These are phyloP conservation scores for Papilio aristodemus DNA, from an alignment of 1,140 invertebrate genomes.

Conservation along the genomic window DNA sequence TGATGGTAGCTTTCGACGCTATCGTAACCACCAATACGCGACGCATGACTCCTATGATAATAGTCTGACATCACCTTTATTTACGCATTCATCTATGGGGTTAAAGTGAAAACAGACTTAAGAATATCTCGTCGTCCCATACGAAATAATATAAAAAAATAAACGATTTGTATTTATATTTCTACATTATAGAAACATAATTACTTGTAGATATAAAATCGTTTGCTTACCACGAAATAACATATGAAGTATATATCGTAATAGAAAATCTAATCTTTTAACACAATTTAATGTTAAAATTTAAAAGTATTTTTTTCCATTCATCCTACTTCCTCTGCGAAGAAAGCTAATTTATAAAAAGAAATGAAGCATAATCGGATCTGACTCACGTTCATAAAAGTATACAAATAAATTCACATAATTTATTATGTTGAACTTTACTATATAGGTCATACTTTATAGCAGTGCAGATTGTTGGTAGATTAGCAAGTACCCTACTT, in stretches of 20 bases:
- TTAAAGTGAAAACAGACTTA: constrained; percentile 16
- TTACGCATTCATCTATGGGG: constrained; percentile 5
- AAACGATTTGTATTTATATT: no score
- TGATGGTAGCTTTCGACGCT: constrained; percentile 1
- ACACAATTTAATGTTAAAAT: no score
- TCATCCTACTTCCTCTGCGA: no score
- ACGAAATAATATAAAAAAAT: no score
- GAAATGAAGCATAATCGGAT: background rate
- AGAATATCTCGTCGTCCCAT: no score
- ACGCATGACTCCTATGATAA: background rate
- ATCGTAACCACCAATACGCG: background rate
- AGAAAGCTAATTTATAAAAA: background rate
- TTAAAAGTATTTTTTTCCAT: no score
- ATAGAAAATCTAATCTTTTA: no score
- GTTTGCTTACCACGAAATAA: no score
- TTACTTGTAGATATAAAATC: no score
- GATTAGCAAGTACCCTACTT: constrained; percentile 24
- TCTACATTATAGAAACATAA: no score
- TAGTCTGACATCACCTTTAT: background rate
- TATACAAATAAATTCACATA: background rate
- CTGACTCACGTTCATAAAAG: background rate
- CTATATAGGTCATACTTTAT: background rate
- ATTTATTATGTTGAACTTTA: background rate
- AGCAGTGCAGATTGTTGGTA: constrained; percentile 8
- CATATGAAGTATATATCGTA: no score